Percentiles rank a stretch among this genome's conserved stretches.
phyloP scores from a whole-genome alignment of 30 jellyfish, hydroid and myxozoan genomes.

The Aurelia sp. region DNA sequence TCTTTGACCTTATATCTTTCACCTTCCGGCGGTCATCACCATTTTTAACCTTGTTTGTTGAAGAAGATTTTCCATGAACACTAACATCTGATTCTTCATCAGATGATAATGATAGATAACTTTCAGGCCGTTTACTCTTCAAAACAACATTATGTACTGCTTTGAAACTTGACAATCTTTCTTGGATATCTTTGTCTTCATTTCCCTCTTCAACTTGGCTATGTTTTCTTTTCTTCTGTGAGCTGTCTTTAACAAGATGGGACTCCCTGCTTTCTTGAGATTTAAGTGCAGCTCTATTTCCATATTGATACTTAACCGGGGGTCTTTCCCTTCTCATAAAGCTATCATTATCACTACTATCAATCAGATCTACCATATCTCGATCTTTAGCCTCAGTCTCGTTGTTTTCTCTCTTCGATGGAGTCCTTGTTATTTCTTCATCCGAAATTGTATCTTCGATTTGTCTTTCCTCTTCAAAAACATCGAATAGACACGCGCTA shows the following conservation, averaged over 20 bases:
- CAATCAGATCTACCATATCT: not conserved
- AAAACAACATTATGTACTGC: too few species aligned
- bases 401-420: not conserved
- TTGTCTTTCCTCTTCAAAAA: not conserved
- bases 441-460: not conserved
- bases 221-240: not conserved
- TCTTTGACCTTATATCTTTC: not conserved
- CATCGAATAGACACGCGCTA: too few species aligned
- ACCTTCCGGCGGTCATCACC: not conserved
- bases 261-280: not conserved
- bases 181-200: not conserved
- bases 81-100: not conserved
- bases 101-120: not conserved
- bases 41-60: not conserved
- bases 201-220: not conserved
- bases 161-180: not conserved
- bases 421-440: not conserved
- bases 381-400: not conserved
- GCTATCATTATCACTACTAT: constrained; percentile 6
- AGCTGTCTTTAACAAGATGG: not conserved
- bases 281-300: not conserved
- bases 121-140: not conserved
- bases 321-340: not conserved
- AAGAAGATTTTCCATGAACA: not conserved
- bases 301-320: constrained; percentile 14